Conservation (phyloP, 1,140 invertebrate genomes). For the Drosophila bipectinata region DNA sequence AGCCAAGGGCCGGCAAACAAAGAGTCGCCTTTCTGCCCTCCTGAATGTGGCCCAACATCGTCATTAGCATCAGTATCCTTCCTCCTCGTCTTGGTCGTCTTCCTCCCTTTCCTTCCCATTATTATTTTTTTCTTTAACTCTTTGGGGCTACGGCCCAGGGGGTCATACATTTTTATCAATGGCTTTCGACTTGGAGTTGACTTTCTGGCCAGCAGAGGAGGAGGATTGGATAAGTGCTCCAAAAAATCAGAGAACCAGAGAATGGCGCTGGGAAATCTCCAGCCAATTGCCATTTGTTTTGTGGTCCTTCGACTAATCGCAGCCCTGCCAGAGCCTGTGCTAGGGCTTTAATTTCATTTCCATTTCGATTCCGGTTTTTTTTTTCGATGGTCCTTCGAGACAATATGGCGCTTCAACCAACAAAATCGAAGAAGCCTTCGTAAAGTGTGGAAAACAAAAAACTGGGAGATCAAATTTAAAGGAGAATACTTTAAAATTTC, state of each 20-base stretch:
- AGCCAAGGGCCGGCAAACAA: conserved; percentile 52
- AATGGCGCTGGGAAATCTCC: conserved; percentile 7
- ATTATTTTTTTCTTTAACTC: conserved; percentile 24
- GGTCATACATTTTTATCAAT: conserved; percentile 44
- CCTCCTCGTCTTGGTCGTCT: background rate
- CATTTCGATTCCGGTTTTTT: conserved; percentile 3
- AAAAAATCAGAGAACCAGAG: background rate
- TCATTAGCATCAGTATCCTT: conserved; percentile 28
- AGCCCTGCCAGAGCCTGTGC: background rate
- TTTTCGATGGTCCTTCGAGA: background rate
- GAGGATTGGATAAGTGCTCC: background rate
- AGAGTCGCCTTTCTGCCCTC: conserved; percentile 24
- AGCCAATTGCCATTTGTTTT: conserved; percentile 39
- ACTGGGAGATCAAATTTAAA: too few relatives aligned
- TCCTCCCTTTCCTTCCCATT: background rate
- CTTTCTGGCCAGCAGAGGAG: conserved; percentile 11
- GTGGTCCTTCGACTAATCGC: conserved; percentile 32
- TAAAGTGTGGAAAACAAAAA: too few relatives aligned
- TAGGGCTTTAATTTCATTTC: background rate
- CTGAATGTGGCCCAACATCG: conserved; percentile 20
- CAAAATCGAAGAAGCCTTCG: background rate
- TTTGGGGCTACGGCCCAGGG: conserved; percentile 22
- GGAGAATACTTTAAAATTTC: too few relatives aligned
- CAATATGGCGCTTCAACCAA: background rate
- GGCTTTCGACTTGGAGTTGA: conserved; percentile 33